Evolutionary conservation across 1,140 invertebrate species (phyloP).

Genomic region (Drosophila subpulchrella): DNA sequence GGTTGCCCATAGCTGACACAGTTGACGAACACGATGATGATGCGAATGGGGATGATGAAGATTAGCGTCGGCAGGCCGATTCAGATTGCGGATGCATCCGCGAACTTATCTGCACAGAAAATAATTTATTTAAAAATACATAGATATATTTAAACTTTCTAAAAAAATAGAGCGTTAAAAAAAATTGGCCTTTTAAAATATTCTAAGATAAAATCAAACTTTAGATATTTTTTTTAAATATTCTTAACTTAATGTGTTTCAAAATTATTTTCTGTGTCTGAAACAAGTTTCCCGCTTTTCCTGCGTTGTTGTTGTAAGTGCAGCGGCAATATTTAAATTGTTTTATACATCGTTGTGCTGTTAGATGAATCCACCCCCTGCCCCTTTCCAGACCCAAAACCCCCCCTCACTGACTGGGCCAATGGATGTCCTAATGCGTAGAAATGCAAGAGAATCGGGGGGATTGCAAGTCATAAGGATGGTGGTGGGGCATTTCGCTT

Average conservation of each 20-base stretch:
- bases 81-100: slow-evolving; percentile 79
- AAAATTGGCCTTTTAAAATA: no score
- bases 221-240: not conserved
- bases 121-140: not conserved
- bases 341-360: slow-evolving; percentile 80
- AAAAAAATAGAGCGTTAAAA: no score
- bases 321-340: slow-evolving; percentile 82
- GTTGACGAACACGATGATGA: slow-evolving; percentile 73
- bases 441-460: slow-evolving; percentile 33
- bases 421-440: slow-evolving; percentile 79
- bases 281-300: slow-evolving; percentile 61
- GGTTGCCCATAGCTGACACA: slow-evolving; percentile 78
- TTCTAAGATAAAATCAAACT: no score
- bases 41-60: slow-evolving; percentile 69
- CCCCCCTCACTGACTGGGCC: slow-evolving; percentile 42
- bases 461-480: slow-evolving; percentile 31
- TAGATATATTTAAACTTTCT: not conserved
- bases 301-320: slow-evolving; percentile 71
- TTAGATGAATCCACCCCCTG: slow-evolving; percentile 37
- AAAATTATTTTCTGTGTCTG: not conserved
- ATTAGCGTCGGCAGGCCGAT: slow-evolving; percentile 73
- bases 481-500: slow-evolving; percentile 56
- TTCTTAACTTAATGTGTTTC: not conserved
- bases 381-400: not conserved
- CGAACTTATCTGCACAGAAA: slow-evolving; percentile 40